Conservation (phyloP, 1,140 invertebrate genomes). For the Hylaeus volcanicus region DNA sequence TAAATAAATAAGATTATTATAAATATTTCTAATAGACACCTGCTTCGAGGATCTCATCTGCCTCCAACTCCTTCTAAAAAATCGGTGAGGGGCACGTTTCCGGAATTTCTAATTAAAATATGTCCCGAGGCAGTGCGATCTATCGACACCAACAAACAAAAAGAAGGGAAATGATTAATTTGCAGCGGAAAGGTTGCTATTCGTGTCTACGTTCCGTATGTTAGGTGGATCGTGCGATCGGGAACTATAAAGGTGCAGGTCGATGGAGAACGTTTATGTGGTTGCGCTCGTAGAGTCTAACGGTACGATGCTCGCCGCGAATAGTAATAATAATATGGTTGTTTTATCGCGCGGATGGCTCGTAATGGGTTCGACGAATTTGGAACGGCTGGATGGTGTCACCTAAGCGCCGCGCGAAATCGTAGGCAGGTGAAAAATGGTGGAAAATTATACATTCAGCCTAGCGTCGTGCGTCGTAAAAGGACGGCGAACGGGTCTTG, state of each 20-base stretch:
- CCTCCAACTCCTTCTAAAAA: no score
- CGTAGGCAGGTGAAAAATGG: slow-evolving; percentile 1
- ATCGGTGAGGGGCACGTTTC: no score
- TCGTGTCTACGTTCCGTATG: slow-evolving; percentile 11
- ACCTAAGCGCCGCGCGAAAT: neutral
- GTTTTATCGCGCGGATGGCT: slow-evolving; percentile 16
- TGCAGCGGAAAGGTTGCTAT: neutral
- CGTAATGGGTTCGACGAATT: slow-evolving; percentile 12
- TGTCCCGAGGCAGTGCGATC: neutral
- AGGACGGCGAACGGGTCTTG: slow-evolving; percentile 25
- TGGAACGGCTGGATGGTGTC: slow-evolving; percentile 10
- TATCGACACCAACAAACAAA: neutral
- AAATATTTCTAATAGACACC: no score
- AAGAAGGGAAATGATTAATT: slow-evolving; percentile 2
- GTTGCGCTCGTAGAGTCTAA: slow-evolving; percentile 11
- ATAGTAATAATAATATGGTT: slow-evolving; percentile 28
- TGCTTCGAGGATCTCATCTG: no score
- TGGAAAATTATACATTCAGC: slow-evolving; percentile 35
- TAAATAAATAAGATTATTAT: no score
- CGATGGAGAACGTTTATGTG: slow-evolving; percentile 14
- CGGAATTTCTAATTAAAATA: no score
- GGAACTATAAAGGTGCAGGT: neutral
- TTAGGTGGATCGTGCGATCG: slow-evolving; percentile 27
- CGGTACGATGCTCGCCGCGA: slow-evolving; percentile 1
- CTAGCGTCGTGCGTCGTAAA: slow-evolving; percentile 4